Evolutionary conservation across 2,888 invertebrate species (phyloP).

Genomic region (Himalopsyche kuldschensis): DNA sequence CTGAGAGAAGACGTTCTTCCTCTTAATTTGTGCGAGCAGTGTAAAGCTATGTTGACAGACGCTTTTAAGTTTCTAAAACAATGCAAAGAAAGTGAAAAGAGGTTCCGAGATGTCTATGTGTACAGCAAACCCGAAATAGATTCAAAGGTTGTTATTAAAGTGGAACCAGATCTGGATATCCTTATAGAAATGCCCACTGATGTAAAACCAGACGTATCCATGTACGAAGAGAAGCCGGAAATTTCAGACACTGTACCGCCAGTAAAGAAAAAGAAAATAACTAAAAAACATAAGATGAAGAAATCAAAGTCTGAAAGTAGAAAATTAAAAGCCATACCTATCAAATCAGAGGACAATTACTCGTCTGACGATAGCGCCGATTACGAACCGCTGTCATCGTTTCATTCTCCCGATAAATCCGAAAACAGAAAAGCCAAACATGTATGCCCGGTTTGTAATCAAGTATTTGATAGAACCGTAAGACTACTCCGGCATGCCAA

Average conservation of each 20-base stretch:
- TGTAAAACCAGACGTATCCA: neutral
- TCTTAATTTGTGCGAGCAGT: neutral
- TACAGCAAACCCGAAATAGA: neutral
- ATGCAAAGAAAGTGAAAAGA: slow-evolving; percentile 1
- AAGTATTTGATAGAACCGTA: neutral
- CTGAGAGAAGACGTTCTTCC: neutral
- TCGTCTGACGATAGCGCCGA: neutral
- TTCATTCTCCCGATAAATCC: neutral
- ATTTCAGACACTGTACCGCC: neutral
- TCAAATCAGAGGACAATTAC: neutral
- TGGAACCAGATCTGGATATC: neutral
- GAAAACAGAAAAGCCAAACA: neutral
- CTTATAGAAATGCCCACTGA: neutral
- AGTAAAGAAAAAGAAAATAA: neutral
- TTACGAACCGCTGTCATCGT: neutral
- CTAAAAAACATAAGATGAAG: neutral
- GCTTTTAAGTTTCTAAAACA: neutral
- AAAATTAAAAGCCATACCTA: neutral
- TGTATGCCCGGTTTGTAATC: neutral
- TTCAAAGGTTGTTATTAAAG: neutral
- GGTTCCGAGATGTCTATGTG: neutral
- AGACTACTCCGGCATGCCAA: neutral
- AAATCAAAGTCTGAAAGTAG: neutral
- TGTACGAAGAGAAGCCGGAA: neutral
- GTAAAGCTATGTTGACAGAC: neutral